phyloP scores from a whole-genome alignment of 1,140 invertebrate species.

The Meloidogyne exigua region DNA sequence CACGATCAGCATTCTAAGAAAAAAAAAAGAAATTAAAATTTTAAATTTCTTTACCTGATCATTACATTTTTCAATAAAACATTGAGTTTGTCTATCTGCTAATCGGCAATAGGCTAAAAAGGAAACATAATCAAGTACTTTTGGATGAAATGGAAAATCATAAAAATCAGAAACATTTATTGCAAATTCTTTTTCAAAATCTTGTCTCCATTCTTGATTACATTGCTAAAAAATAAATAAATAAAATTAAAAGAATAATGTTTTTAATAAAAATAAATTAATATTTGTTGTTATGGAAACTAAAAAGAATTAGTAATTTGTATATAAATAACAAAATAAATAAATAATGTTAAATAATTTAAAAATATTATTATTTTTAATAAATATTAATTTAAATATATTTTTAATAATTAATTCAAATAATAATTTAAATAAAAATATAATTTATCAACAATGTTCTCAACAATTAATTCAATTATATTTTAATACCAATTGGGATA shows the following conservation, averaged over 20 bases:
- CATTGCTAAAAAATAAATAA: constrained; percentile 47
- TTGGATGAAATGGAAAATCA: constrained; percentile 62
- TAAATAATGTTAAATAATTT: not conserved
- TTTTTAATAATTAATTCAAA: not conserved
- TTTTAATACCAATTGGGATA: not conserved
- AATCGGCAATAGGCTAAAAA: constrained; percentile 56
- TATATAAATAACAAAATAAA: not conserved
- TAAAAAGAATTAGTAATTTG: not conserved
- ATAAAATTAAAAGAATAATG: no score
- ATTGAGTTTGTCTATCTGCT: constrained; percentile 58
- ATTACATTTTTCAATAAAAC: constrained; percentile 57
- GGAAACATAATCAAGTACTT: constrained; percentile 50
- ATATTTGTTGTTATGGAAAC: constrained; percentile 13
- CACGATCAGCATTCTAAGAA: constrained; percentile 55
- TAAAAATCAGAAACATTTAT: constrained; percentile 59
- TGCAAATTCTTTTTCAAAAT: constrained; percentile 51
- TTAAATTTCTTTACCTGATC: constrained; percentile 43
- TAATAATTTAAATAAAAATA: not conserved
- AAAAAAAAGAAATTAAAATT: not conserved
- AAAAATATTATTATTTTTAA: not conserved
- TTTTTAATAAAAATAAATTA: no score
- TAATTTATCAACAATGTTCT: not conserved
- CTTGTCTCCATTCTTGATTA: constrained; percentile 53
- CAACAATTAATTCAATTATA: not conserved
- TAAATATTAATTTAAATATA: not conserved